Evolutionary conservation across 2,113 vertebrate species (phyloP).

Genomic region (Sylvilagus bachmani): DNA sequence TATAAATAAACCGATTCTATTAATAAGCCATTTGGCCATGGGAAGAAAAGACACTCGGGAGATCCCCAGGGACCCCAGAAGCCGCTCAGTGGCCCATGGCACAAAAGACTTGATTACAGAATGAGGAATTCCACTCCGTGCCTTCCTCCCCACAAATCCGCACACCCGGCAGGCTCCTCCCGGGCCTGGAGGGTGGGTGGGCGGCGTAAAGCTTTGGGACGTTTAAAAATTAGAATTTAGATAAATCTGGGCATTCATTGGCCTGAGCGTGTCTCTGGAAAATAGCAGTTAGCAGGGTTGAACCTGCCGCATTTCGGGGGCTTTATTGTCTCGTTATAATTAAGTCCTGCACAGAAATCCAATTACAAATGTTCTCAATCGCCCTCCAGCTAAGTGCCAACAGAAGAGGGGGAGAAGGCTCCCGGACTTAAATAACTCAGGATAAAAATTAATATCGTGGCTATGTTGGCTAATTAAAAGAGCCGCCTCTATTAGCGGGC

Average conservation of each 20-base stretch:
- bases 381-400: constrained; percentile 82
- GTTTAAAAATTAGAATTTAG: constrained; percentile 83
- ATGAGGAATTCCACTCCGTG: neutral
- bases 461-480: constrained; percentile 85
- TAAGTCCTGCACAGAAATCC: constrained; percentile 86
- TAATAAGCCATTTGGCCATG: constrained; percentile 80
- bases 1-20: constrained; percentile 81
- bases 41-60: constrained; percentile 61
- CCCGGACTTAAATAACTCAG: constrained; percentile 85
- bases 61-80: constrained; percentile 55
- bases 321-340: constrained; percentile 86
- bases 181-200: neutral
- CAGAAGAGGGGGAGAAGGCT: constrained; percentile 75
- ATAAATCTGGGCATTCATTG: constrained; percentile 73
- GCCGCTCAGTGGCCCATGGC: constrained; percentile 47
- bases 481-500: constrained; percentile 83
- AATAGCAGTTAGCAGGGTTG: constrained; percentile 78
- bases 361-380: constrained; percentile 85
- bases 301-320: constrained; percentile 69
- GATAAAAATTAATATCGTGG: constrained; percentile 85
- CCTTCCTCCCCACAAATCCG: constrained; percentile 17
- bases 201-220: constrained; percentile 62
- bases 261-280: constrained; percentile 69
- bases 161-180: neutral
- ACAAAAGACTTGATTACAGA: constrained; percentile 70